Conservation (phyloP, 2,797 vertebrate genomes). For the Schizopygopsis malacanthus region DNA sequence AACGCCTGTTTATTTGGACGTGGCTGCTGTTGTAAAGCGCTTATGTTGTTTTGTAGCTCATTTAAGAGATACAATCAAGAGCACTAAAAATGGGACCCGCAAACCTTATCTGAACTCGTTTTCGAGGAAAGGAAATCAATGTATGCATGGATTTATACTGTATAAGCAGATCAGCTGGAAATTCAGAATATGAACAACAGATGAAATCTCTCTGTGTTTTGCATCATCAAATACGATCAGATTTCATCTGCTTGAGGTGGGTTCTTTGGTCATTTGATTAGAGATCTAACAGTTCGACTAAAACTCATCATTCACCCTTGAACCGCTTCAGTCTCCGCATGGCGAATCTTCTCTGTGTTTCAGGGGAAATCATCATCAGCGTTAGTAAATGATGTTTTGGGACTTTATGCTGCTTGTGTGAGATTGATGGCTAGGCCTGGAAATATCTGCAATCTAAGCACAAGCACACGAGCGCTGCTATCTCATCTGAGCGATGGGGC, state of each 20-base stretch:
- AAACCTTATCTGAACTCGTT: conserved; percentile 11
- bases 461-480: background rate
- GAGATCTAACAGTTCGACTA: background rate
- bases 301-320: background rate
- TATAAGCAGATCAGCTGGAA: background rate
- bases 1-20: background rate
- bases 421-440: background rate
- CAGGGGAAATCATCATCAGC: background rate
- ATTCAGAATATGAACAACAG: background rate
- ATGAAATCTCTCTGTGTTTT: background rate
- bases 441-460: background rate
- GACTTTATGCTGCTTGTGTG: background rate
- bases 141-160: conserved; percentile 13
- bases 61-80: conserved; percentile 54
- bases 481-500: conserved; percentile 38
- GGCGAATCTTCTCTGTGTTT: background rate
- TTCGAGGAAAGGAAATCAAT: conserved; percentile 36
- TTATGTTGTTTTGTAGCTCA: conserved; percentile 29
- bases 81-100: conserved; percentile 2
- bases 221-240: background rate
- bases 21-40: conserved; percentile 6
- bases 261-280: background rate
- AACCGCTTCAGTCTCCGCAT: background rate
- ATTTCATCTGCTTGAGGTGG: background rate
- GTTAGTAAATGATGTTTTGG: background rate